Base-by-base conservation (phyloP, 64 coral and sea anemone genomes). In the Anthopleura sola region DNA sequence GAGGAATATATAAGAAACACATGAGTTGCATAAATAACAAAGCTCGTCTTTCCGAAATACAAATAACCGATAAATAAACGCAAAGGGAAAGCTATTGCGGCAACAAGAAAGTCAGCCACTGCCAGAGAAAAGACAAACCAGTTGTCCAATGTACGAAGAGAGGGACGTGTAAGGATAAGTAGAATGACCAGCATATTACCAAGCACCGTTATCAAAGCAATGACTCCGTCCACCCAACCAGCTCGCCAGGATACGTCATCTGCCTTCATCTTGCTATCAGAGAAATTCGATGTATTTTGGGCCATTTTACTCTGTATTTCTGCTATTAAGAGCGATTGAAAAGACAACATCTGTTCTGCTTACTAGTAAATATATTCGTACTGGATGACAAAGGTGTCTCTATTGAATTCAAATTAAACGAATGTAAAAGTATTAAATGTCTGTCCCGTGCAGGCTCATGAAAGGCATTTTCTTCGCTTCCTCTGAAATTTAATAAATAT, bases 41-140 rank as follows among this genome's bases (percentile, higher is more conserved):
- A 5, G 2, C 3, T 62, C 24, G 19, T 62, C 1, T 24, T 62
- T 62, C 20, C 20, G 20, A 26, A 7, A n/a, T 62, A 62, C 57
- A 62, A 62, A 26, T 24, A 21, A 9, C 24, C 57, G 1, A 62
- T 24, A 24, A 24, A 5, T 6, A 6, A 21, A 24, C 24, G 57
- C 8, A 62, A 62, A 26, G 57, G 57, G 24, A 62, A 62, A 62
- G 24, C 20, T 62, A 78, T 28, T 21, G 40, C 34, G 3, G 21
- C 75, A 12, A 78, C 75, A 0, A 37, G 34, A 78, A 78, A 78
- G 14, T 78, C 75, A 47, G 75, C 75, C 14, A 78, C 40, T 20
- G 75, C 75, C 16, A 78, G 33, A 21, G 75, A 37, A 38, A 78
- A 31, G 14, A 78, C 34, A 24, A 78, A 78, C 75, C 75, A 78